phyloP scores from a whole-genome alignment of 2,888 invertebrate genomes.

The Pachymerium ferrugineum region DNA sequence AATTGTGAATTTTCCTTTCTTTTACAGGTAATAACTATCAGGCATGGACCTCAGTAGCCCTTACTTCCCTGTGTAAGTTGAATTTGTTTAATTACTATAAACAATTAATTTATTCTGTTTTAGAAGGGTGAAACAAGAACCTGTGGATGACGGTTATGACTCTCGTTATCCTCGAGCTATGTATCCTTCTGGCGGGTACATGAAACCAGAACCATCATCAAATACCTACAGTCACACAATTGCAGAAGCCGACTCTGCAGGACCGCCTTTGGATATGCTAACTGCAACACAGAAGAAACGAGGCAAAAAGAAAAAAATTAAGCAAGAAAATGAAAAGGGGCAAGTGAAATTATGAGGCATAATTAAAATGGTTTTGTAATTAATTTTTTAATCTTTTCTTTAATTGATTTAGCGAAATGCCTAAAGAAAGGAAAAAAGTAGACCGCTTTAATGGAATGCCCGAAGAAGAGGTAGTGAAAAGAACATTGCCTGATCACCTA shows the following conservation, averaged over 20 bases:
- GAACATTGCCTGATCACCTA: conserved; percentile 91
- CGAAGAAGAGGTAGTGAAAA: conserved; percentile 89
- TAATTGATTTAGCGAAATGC: conserved; percentile 46
- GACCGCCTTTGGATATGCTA: neutral
- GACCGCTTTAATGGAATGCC: conserved; percentile 94
- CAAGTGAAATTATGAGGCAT: neutral
- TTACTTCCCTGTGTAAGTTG: conserved; percentile 36
- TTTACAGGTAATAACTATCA: neutral
- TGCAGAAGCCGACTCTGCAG: conserved; percentile 30
- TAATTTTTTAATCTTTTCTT: neutral
- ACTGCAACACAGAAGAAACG: conserved; percentile 23
- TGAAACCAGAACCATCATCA: conserved; percentile 28
- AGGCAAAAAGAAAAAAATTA: conserved; percentile 35
- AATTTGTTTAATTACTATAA: neutral
- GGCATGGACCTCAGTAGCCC: conserved; percentile 36
- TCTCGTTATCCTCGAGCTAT: conserved; percentile 13
- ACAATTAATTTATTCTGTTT: neutral
- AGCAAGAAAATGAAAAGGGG: conserved; percentile 32
- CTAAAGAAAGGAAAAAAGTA: conserved; percentile 86
- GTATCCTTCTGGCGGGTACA: neutral
- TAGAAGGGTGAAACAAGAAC: conserved; percentile 58
- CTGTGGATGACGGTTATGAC: conserved; percentile 84
- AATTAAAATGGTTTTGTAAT: neutral
- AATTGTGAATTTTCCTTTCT: neutral
- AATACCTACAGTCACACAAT: conserved; percentile 29